A percentile compares a stretch with the other conserved stretches of the same genome.
These are phyloP conservation scores for Cynocephalus volans DNA, from an alignment of 2,113 vertebrate genomes.

Conservation along the genomic window DNA sequence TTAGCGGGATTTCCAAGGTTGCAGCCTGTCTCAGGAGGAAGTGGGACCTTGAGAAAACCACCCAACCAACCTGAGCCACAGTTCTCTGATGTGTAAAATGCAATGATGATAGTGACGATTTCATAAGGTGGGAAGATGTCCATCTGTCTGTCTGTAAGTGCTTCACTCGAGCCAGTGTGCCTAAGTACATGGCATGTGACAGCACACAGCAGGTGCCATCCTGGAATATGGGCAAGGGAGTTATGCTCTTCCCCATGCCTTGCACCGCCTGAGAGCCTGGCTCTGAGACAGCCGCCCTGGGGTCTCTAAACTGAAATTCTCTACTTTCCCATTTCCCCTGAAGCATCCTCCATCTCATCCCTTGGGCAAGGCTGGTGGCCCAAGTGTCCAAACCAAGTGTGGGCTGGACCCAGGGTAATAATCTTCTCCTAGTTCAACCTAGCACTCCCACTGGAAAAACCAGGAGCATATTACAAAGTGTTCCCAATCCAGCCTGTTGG, in stretches of 20 bases:
- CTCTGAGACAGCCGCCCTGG: not conserved
- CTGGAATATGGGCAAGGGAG: rapidly evolving
- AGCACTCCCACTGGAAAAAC: not conserved
- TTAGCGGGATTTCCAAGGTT: not conserved
- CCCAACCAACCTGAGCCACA: not conserved
- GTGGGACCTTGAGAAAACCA: not conserved
- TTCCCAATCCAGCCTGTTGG: not conserved
- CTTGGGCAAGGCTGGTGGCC: not conserved
- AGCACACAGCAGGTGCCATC: rapidly evolving
- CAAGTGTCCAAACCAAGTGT: not conserved
- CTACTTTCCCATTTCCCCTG: not conserved
- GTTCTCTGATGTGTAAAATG: too few species aligned
- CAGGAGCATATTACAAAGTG: not conserved
- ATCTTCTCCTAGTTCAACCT: not conserved
- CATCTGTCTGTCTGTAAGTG: not conserved
- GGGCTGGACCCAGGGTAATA: not conserved
- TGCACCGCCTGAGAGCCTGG: not conserved
- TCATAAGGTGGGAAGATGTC: rapidly evolving
- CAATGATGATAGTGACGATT: rapidly evolving
- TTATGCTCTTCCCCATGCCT: not conserved
- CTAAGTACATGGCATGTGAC: rapidly evolving
- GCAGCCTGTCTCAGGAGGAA: not conserved
- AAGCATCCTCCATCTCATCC: not conserved
- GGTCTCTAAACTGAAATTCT: not conserved
- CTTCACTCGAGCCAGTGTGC: not conserved